Evolutionary conservation across 1,140 invertebrate genomes (phyloP), one percentile per base, ranked within the genome.

Genomic region (Trialeurodes vaporariorum): DNA sequence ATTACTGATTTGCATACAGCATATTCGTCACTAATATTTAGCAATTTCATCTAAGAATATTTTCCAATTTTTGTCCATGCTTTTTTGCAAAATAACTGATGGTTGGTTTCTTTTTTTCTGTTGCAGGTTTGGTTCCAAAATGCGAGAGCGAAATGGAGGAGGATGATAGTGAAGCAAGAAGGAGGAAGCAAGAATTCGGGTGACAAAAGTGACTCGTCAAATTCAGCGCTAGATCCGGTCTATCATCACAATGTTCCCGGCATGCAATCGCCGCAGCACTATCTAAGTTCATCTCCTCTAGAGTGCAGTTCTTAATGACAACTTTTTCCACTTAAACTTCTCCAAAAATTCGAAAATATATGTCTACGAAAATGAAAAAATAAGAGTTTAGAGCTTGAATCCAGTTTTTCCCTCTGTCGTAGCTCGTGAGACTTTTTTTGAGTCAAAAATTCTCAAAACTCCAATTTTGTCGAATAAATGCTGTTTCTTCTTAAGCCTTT

Each of bases 101-200:
- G n/a, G n/a, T n/a, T n/a, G n/a, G n/a, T 65, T 70, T 27, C 71
- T 70, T 68, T 80, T 74, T 77, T 67, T 81, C 79, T 77, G 75
- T 79, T 81, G 66, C 84, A 98, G 96, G 96, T 98, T 63, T 98
- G 96, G 96, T 98, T 98, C 83, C 96, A 98, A 83, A 98, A 98
- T 79, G 93, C 94, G 25, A 83, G 96, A 64, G 96, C 96, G 72
- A 98, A 98, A 83, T 97, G 94, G 90, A 86, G 96, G 73, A 86
- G 95, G 70, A 93, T 94, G 86, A 87, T 93, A 79, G 84, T 92
- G 74, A 93, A 93, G 75, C 87, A 91, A 74, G 89, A 91, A 73
- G 87, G 85, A 75, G 88, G 88, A 70, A 64, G 68, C 26, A n/a
- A 25, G 5, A 58, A 9, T 22, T 67, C 62, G 2, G 68, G 58